phyloP scores from a whole-genome alignment of 2,113 vertebrate genomes.

The Spilogale gracilis region DNA sequence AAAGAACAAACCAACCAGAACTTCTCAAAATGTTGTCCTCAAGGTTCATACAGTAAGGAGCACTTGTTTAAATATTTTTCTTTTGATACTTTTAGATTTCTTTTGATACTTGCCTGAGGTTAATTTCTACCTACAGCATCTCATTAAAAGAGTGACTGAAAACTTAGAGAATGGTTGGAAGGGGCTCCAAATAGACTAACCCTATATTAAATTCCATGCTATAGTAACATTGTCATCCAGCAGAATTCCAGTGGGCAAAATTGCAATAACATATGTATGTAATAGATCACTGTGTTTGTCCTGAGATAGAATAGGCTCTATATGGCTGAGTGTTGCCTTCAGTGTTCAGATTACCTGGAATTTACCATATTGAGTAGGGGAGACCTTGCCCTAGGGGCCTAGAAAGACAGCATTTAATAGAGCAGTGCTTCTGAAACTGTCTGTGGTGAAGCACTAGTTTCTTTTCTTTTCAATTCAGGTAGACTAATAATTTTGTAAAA shows the following conservation, averaged over 20 bases:
- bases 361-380: not conserved
- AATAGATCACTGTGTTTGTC: not conserved
- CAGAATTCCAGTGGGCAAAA: not conserved
- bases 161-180: not conserved
- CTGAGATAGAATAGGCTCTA: not conserved
- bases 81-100: not conserved
- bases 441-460: not conserved
- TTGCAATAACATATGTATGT: not conserved
- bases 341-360: constrained; percentile 8
- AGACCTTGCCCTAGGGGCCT: not conserved
- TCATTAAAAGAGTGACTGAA: not conserved
- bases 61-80: constrained; percentile 25
- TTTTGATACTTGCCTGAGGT: not conserved
- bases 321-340: not conserved
- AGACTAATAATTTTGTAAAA: constrained; percentile 43
- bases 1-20: constrained; percentile 9
- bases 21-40: constrained; percentile 1
- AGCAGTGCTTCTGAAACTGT: constrained; percentile 45
- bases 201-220: not conserved
- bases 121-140: not conserved
- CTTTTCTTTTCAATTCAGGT: not conserved
- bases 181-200: not conserved
- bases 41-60: not conserved
- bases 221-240: not conserved
- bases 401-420: not conserved